Evolutionary conservation across 2,113 vertebrate species (phyloP).

Genomic region (Peromyscus leucopus): DNA sequence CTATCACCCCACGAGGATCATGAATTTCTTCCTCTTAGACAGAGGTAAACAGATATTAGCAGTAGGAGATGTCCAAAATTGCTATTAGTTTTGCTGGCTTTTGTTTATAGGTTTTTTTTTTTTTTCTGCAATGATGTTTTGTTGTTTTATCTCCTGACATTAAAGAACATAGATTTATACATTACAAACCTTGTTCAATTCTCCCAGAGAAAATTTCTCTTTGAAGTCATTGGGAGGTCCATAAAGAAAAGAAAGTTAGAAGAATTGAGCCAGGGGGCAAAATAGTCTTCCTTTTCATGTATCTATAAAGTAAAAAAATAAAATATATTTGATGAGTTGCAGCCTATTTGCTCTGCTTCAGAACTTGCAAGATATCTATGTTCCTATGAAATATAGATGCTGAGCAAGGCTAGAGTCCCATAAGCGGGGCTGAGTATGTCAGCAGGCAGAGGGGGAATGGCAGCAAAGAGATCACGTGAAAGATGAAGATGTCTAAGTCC

Average conservation of each 20-base stretch:
- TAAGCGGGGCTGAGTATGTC: background rate
- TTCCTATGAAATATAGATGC: conserved; percentile 79
- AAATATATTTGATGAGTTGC: conserved; percentile 72
- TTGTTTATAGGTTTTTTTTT: conserved; percentile 30
- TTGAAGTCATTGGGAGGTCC: conserved; percentile 80
- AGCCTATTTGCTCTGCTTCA: conserved; percentile 72
- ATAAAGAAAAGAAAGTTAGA: conserved; percentile 71
- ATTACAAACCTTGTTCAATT: conserved; percentile 67
- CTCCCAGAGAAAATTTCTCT: conserved; percentile 65
- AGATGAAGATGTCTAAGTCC: background rate
- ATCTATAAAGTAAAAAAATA: conserved; percentile 79
- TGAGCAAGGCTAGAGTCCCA: conserved; percentile 18
- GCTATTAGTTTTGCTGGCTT: background rate
- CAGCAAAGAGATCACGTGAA: conserved; percentile 29
- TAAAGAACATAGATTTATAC: conserved; percentile 68
- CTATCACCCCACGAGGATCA: background rate
- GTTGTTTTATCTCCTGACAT: conserved; percentile 61
- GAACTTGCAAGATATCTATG: conserved; percentile 70
- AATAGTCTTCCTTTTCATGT: conserved; percentile 79
- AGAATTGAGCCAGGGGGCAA: conserved; percentile 71
- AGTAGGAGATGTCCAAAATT: background rate
- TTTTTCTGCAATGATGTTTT: background rate
- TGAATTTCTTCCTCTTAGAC: background rate
- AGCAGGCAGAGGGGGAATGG: background rate
- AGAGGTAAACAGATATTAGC: conserved; percentile 4